A percentile compares a stretch with the other conserved stretches of the same genome.
These are phyloP conservation scores for Gouania willdenowi DNA, from an alignment of 2,797 vertebrate species.

Conservation along the genomic window DNA sequence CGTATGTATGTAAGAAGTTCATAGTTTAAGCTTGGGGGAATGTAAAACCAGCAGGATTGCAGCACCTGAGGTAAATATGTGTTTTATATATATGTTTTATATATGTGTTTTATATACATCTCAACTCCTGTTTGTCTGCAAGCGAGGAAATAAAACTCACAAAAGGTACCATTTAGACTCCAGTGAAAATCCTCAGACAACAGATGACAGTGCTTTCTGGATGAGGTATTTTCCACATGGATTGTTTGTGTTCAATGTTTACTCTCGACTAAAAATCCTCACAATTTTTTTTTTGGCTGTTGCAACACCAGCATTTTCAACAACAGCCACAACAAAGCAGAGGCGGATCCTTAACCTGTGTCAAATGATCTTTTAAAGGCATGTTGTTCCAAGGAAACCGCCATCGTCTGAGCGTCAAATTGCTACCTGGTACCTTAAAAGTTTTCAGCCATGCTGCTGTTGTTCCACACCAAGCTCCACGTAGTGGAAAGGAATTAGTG, in stretches of 20 bases:
- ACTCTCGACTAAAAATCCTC: slow-evolving; percentile 9
- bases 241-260: slow-evolving; percentile 20
- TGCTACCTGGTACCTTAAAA: slow-evolving; percentile 35
- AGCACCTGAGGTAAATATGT: no score
- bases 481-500: slow-evolving; percentile 28
- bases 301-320: slow-evolving; percentile 3
- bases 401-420: slow-evolving; percentile 41
- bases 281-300: slow-evolving; percentile 8
- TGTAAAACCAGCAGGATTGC: no score
- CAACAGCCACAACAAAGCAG: not conserved
- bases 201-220: slow-evolving; percentile 16
- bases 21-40: no score
- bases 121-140: not conserved
- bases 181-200: slow-evolving; percentile 8
- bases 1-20: no score
- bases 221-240: slow-evolving; percentile 35
- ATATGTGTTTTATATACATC: no score
- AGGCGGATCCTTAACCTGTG: slow-evolving; percentile 19
- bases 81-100: no score
- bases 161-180: slow-evolving; percentile 10
- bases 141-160: slow-evolving; percentile 6
- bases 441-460: slow-evolving; percentile 1
- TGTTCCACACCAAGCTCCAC: slow-evolving; percentile 4
- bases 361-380: slow-evolving; percentile 36
- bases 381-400: slow-evolving; percentile 21